Base-by-base conservation (phyloP, 2,113 vertebrate species). In the Notarius quadriscutis region DNA sequence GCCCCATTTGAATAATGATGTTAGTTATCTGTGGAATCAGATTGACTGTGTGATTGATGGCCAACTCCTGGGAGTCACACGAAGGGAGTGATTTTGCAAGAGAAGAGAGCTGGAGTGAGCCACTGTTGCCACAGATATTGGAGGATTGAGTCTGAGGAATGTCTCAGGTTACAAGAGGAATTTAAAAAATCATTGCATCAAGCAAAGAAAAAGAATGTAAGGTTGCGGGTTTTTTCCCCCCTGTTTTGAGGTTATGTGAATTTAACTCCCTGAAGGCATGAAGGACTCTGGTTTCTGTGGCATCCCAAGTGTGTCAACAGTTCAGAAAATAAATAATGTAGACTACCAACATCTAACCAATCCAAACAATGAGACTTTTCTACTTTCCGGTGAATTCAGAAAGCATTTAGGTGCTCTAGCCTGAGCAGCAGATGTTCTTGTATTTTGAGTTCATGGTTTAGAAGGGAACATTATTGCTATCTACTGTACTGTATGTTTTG, bases 1-100 rank as follows among this genome's bases (percentile, higher is more conserved):
- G 65, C 87, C 88, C 88, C 87, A 91, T 93, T 92, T 93, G 89
- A 92, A 86, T 92, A 90, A 94, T 91, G 89, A 82, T 60, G 89
- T 92, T 90, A 77, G 91, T 86, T 93, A 91, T 93, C 91, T 83
- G 82, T 87, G 81, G 85, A 92, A 92, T 93, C 91, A 89, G 89
- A 91, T 89, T 60, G 22, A 85, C 86, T 90, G 84, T 15, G 87
- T 91, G 93, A 94, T 93, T 74, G 67, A 93, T 91, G 91, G 91
- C 72, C 48, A 7, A 75, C 34, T 79, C 34, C 85, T 34, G 67
- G 53, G 81, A 80, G 87, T 86, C 90, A 88, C 89, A 81, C 77
- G 58, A 51, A 84, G 69, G 63, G 81, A 89, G 82, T 88, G 88
- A 93, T 93, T 92, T 90, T 55, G 88, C 60, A 22, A 51, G 79